Conservation (phyloP, 2,888 invertebrate genomes). For the Craniophora ligustri region DNA sequence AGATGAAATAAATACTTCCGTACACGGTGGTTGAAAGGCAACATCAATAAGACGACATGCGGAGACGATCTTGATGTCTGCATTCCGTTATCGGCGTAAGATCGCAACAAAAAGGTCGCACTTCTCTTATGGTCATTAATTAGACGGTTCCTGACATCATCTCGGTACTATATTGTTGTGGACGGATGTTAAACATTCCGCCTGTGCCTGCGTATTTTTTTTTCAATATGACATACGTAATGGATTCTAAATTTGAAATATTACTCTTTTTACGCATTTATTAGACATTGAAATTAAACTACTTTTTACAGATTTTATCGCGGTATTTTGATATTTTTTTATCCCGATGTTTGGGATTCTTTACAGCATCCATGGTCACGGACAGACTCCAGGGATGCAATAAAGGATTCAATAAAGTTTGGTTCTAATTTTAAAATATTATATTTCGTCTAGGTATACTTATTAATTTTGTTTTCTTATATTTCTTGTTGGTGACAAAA, state of each 20-base stretch:
- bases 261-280: no score
- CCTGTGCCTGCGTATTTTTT: conserved; percentile 36
- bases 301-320: no score
- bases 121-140: conserved; percentile 81
- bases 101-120: conserved; percentile 67
- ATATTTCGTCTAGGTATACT: no score
- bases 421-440: no score
- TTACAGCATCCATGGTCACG: no score
- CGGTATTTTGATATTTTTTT: no score
- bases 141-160: conserved; percentile 61
- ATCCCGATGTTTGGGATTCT: not conserved
- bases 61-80: conserved; percentile 81
- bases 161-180: conserved; percentile 38
- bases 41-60: conserved; percentile 73
- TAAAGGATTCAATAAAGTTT: no score
- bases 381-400: no score
- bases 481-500: no score
- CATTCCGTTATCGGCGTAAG: conserved; percentile 62
- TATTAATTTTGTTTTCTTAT: no score
- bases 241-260: conserved; percentile 24
- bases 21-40: conserved; percentile 78
- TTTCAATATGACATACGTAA: conserved; percentile 28
- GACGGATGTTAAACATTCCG: conserved; percentile 38
- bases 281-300: no score
- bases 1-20: conserved; percentile 62